Evolutionary conservation across 2,888 invertebrate species (phyloP), one percentile per base, ranked within the genome.

Genomic region (Agrilus mali): DNA sequence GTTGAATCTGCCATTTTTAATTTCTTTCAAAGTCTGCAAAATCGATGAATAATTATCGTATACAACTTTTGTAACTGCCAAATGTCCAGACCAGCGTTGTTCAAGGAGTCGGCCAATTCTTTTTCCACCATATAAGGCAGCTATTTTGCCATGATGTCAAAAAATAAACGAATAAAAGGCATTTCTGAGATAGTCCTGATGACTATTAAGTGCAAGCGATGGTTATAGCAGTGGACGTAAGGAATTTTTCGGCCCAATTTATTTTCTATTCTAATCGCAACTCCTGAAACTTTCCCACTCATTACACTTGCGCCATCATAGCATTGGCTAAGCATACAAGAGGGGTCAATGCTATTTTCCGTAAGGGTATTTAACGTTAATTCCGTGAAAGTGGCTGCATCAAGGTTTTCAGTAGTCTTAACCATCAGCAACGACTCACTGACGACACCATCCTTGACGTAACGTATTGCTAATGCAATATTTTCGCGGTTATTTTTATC

Each of bases 1-100:
- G 14, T 38, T 42, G 38, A 48, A 46, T 40, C 35, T 46, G 22
- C 33, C 40, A 27, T 44, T 50, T 44, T 46, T 41, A 38, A 48
- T 47, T 47, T 46, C 47, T 22, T 45, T 35, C 20, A 44, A 49
- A 40, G 40, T 46, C 33, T 33, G n/a, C 40, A 48, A 46, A 48
- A 50, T 50, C 38, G 13, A 27, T 41, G 38, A 42, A 42, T 46
- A 46, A 41, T 47, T 47, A 40, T 43, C 43, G 15, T 39, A 17
- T 43, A 47, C 37, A 20, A 47, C 43, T 40, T 46, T 45, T 45
- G 43, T 43, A 46, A 46, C n/a, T 40, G 36, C 32, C 33, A 46
- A 44, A 34, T 46, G 43, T 34, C 33, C 40, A 14, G 40, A 45
- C 44, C 46, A 46, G 14, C 44, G 38, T 15, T 46, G 46, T 41